Evolutionary conservation across 2,888 invertebrate species (phyloP), one percentile per base, ranked within the genome.

Genomic region (Arrhopalites spinosus): DNA sequence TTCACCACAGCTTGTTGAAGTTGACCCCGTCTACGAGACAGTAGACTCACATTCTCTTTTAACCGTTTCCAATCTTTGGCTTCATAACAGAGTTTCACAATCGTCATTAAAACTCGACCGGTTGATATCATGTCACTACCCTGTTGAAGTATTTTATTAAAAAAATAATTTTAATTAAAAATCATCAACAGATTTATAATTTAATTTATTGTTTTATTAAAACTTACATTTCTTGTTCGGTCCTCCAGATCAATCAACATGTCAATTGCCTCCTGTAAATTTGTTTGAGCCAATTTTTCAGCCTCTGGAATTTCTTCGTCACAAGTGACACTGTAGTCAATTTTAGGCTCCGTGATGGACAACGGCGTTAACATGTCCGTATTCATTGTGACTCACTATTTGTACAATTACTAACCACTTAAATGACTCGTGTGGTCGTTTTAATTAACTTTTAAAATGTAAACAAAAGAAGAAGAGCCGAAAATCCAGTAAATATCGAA

Each of bases 71-170:
- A 99, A 84, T 97, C 94, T 83, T 93, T 92, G 0, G 93, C 93
- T 83, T 96, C 95, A 85, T 90, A 92, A 84, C 94, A 95, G 78
- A 98, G 91, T 86, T 95, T 93, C 5, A 96, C 96, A 84, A 99
- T 93, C 29, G 95, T 92, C 1, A 97, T 94, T 45, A 99, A 88
- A 64, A 99, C 93, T 77, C 95, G 90, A 8, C 95, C 93, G 68
- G 98, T 98, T 0, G 98, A 98, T 74, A 91, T 89, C 91, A 97
- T 96, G 86, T 99, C 99, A 71, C 95, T 93, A 71, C 94, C 94
- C 93, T 94, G 83, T 53, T 86, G 85, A 77, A 56, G 15, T 15
- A n/a, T n/a, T n/a, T n/a, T n/a, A n/a, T n/a, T n/a, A n/a, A 36
- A 36, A 36, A 15, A 50, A 8, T 50, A 15, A 3, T 3, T 30